Base-by-base conservation (phyloP, 2,888 invertebrate species). In the Therioaphis trifolii region DNA sequence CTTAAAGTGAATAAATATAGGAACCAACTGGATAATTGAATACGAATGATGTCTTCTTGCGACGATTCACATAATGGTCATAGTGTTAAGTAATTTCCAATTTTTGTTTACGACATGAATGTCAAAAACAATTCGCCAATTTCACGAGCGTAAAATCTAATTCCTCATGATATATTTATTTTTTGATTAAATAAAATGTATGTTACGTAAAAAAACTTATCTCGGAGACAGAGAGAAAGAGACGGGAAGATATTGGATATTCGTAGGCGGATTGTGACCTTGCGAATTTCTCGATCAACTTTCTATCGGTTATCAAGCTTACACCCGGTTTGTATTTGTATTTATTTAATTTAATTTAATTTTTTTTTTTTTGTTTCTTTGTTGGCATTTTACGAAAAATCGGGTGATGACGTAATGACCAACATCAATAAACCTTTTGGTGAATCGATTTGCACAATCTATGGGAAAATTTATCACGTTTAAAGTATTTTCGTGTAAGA, bases 271-370 rank as follows among this genome's bases (percentile, higher is more conserved):
- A 61, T 27, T 15, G 61, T 27, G 61, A 77, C 66, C 77, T 77
- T 77, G 77, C 49, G n/a, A 46, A 77, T 66, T 63, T 66, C 76
- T 43, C 15, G 63, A 29, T 63, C 46, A 66, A 49, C 77, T 77
- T 77, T 77, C 77, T 77, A 77, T 29, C 61, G 58, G 24, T 15
- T 12, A 35, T 5, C 15, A 55, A 58, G 40, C 24, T 58, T n/a
- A 58, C 27, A 24, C 58, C 74, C 35, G 11, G 35, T 55, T 74
- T 55, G 15, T 29, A n/a, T n/a, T n/a, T n/a, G n/a, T n/a, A n/a
- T n/a, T n/a, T n/a, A n/a, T n/a, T n/a, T n/a, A n/a, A n/a, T n/a
- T n/a, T n/a, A n/a, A n/a, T n/a, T n/a, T n/a, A n/a, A n/a, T n/a
- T n/a, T n/a, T n/a, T n/a, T n/a, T 14, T 14, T 74, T 55, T 74